phyloP scores from a whole-genome alignment of 2,113 vertebrate genomes.

The Cyanoderma ruficeps region DNA sequence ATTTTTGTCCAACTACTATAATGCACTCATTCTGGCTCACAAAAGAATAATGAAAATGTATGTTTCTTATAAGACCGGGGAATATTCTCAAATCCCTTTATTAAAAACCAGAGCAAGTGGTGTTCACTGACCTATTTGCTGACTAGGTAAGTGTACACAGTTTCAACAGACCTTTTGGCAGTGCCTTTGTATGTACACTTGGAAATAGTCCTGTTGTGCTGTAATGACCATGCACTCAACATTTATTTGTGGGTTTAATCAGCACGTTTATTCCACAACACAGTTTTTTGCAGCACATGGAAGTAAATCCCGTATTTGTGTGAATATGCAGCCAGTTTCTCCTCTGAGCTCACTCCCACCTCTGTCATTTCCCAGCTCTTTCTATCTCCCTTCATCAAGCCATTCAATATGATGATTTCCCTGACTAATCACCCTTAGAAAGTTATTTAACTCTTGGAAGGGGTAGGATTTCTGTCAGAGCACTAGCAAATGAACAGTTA shows the following conservation, averaged over 20 bases:
- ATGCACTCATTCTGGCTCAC: not conserved
- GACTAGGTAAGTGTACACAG: not conserved
- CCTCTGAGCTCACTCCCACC: not conserved
- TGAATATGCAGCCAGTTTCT: not conserved
- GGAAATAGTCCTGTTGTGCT: not conserved
- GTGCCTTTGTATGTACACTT: not conserved
- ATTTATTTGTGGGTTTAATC: not conserved
- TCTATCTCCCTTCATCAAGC: not conserved
- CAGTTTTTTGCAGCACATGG: not conserved
- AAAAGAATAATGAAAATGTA: slow-evolving; percentile 33
- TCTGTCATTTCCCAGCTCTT: not conserved
- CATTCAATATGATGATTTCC: not conserved
- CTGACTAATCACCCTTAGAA: not conserved
- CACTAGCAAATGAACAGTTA: not conserved
- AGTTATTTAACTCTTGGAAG: not conserved
- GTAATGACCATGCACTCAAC: not conserved
- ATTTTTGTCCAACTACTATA: not conserved
- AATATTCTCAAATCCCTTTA: slow-evolving; percentile 56
- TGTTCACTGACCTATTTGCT: slow-evolving; percentile 19
- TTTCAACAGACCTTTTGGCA: not conserved
- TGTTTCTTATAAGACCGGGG: slow-evolving; percentile 18
- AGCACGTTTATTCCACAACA: not conserved
- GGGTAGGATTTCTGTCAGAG: not conserved
- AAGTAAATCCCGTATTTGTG: not conserved
- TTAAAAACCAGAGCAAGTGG: slow-evolving; percentile 32